Conservation (phyloP, 2,113 vertebrate species). For the Phycodurus eques region DNA sequence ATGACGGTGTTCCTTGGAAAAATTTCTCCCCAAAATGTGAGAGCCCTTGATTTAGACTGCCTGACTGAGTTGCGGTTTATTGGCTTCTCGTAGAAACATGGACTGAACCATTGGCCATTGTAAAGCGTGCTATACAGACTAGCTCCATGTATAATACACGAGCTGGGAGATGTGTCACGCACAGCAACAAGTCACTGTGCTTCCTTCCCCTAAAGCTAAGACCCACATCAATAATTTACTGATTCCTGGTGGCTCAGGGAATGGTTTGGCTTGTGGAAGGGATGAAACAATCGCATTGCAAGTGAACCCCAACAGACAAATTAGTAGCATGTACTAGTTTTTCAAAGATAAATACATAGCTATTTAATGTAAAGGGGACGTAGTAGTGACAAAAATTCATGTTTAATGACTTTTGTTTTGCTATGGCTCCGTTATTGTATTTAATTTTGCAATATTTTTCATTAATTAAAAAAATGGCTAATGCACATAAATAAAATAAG, state of each 20-base stretch:
- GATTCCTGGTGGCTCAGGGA: constrained; percentile 22
- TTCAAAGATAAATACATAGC: background rate
- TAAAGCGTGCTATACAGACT: background rate
- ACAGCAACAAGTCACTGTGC: constrained; percentile 51
- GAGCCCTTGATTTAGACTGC: no score
- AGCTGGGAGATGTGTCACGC: constrained; percentile 21
- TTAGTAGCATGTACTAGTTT: background rate
- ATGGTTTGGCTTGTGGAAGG: constrained; percentile 19
- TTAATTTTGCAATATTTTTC: no score
- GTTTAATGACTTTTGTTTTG: no score
- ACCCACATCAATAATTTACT: constrained; percentile 37
- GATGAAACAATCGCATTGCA: background rate
- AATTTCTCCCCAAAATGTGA: no score
- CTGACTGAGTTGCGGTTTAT: no score
- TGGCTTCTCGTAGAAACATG: no score
- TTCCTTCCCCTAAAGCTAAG: constrained; percentile 21
- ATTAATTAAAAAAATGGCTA: no score
- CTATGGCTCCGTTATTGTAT: no score
- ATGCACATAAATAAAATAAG: background rate
- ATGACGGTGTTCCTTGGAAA: no score
- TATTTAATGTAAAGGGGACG: no score
- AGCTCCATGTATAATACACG: constrained; percentile 44
- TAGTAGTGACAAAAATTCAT: no score
- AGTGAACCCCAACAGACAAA: background rate
- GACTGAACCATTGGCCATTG: background rate